Evolutionary conservation across 2,888 invertebrate species (phyloP).

Genomic region (Lottia scabra): DNA sequence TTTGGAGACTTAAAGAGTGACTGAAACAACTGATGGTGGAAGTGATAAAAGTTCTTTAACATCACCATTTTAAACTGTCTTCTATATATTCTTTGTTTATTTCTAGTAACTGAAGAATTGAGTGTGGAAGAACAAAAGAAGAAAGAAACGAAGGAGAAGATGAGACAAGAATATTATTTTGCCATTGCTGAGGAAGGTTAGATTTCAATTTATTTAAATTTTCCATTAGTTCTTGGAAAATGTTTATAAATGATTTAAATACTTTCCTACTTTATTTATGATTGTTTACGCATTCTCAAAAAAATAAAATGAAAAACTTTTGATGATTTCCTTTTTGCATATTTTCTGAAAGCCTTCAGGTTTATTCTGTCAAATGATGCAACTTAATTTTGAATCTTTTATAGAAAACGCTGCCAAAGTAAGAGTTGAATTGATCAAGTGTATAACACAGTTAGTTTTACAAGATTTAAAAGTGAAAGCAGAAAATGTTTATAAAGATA

Average conservation of each 20-base stretch:
- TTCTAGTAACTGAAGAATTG: conserved; percentile 48
- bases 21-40: not conserved
- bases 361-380: too few species aligned
- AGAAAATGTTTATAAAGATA: conserved; percentile 64
- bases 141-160: conserved; percentile 55
- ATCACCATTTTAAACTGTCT: not conserved
- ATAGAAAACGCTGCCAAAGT: conserved; percentile 50
- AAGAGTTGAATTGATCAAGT: conserved; percentile 63
- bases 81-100: not conserved
- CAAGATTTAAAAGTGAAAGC: conserved; percentile 63
- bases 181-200: conserved; percentile 66
- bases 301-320: too few species aligned
- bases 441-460: conserved; percentile 51
- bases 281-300: too few species aligned
- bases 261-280: too few species aligned
- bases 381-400: conserved; percentile 3
- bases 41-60: not conserved
- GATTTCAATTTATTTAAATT: not conserved
- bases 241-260: too few species aligned
- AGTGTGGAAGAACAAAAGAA: conserved; percentile 65
- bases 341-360: too few species aligned
- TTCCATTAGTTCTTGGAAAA: not conserved
- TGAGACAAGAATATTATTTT: conserved; percentile 65
- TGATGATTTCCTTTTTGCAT: too few species aligned
- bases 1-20: too few species aligned